These are phyloP conservation scores for Pygoscelis adeliae DNA, from an alignment of 2,113 vertebrate genomes.

Conservation along the genomic window DNA sequence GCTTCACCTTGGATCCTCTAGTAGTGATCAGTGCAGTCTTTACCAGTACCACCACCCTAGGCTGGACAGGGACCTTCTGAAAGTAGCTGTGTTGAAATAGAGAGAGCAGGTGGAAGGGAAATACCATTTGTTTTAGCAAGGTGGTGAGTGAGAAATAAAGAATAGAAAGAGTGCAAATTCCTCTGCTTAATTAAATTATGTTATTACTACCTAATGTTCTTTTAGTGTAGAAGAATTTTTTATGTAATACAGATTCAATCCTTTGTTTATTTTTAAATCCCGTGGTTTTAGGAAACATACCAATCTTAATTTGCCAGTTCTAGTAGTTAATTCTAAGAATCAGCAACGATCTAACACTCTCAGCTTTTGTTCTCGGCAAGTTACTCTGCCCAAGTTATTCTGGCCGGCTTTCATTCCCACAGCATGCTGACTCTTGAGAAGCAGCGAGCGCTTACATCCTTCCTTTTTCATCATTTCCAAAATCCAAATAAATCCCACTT, in stretches of 20 bases:
- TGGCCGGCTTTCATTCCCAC: conserved; percentile 11
- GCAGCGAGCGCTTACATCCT: background rate
- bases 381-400: conserved; percentile 13
- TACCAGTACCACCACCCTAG: background rate
- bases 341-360: background rate
- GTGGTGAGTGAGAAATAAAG: background rate
- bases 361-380: conserved; percentile 13
- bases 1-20: background rate
- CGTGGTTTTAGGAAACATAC: conserved; percentile 6
- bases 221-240: background rate
- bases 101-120: background rate
- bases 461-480: background rate
- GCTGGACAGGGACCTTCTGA: background rate
- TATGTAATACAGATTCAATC: conserved; percentile 5
- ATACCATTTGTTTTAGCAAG: background rate
- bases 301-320: conserved; percentile 33
- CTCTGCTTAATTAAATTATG: conserved; percentile 20
- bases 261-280: conserved; percentile 39
- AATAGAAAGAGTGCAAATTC: conserved; percentile 1
- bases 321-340: conserved; percentile 38
- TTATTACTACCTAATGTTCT: conserved; percentile 1
- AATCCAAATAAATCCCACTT: background rate
- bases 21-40: background rate
- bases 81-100: background rate
- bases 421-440: background rate